Percentiles rank a stretch among this genome's conserved stretches.
phyloP scores from a whole-genome alignment of 2,113 vertebrate genomes.

The Mesocricetus auratus region DNA sequence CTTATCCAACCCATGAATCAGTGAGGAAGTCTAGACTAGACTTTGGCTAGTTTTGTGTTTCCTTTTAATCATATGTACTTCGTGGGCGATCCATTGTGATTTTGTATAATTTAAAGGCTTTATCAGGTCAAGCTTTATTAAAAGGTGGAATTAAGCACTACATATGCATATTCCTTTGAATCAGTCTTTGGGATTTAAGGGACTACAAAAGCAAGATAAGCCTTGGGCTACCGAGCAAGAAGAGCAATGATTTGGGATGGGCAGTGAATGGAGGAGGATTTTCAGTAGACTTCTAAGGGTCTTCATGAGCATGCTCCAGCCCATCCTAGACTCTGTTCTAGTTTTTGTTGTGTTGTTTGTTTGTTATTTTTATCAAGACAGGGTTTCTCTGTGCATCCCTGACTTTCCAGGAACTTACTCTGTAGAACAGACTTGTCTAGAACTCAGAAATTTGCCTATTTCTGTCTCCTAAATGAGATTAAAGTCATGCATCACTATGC shows the following conservation, averaged over 20 bases:
- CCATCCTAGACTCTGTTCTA: not conserved
- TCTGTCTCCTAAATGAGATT: not conserved
- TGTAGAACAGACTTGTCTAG: not conserved
- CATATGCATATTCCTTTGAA: not conserved
- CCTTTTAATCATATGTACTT: not conserved
- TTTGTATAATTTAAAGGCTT: not conserved
- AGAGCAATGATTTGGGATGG: not conserved
- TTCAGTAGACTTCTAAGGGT: not conserved
- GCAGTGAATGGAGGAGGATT: not conserved
- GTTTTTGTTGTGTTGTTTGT: not conserved
- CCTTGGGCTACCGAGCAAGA: not conserved
- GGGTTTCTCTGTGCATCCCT: not conserved
- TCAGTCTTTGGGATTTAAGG: not conserved
- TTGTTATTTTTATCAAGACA: not conserved
- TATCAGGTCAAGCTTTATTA: not conserved
- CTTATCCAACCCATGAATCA: not conserved
- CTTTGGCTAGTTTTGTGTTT: not conserved
- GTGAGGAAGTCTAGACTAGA: not conserved
- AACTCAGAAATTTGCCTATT: not conserved
- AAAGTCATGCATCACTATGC: accelerated
- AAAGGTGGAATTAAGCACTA: not conserved
- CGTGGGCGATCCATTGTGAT: not conserved
- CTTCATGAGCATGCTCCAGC: not conserved
- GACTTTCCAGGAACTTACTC: not conserved
- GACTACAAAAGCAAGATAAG: not conserved